Evolutionary conservation across 2,113 vertebrate species (phyloP).

Genomic region (Lepidothrix coronata): DNA sequence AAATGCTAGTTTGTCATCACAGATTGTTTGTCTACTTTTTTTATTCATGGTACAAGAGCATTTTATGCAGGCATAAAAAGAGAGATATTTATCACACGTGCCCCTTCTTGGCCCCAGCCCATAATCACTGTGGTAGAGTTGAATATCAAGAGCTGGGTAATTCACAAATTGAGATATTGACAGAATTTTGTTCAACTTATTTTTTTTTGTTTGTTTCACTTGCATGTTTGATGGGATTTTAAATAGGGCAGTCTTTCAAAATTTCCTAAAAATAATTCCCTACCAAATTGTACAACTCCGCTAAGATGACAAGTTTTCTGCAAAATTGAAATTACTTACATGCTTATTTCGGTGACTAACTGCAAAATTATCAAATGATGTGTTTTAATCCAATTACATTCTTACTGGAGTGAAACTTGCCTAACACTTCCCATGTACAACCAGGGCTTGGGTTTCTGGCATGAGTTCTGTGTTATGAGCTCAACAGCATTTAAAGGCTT

Average conservation of each 20-base stretch:
- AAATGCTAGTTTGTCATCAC: slow-evolving; percentile 56
- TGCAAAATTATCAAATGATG: slow-evolving; percentile 72
- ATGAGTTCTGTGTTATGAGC: slow-evolving; percentile 13
- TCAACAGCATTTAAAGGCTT: slow-evolving; percentile 7
- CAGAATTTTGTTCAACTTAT: background rate
- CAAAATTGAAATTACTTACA: slow-evolving; percentile 67
- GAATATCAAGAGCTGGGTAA: background rate
- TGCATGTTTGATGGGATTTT: background rate
- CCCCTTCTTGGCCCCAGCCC: background rate
- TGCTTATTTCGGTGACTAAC: slow-evolving; percentile 69
- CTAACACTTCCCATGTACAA: background rate
- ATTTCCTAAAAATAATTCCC: background rate
- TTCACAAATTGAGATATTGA: background rate
- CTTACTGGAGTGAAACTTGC: slow-evolving; percentile 47
- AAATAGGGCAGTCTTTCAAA: background rate
- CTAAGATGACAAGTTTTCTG: slow-evolving; percentile 49
- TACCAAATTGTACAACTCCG: background rate
- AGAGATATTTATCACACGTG: background rate
- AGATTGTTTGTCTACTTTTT: slow-evolving; percentile 47
- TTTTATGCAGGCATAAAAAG: slow-evolving; percentile 20
- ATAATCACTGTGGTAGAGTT: background rate
- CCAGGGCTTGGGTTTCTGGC: slow-evolving; percentile 38
- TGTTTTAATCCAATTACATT: slow-evolving; percentile 73
- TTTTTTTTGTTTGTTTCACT: background rate
- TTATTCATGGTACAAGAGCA: slow-evolving; percentile 12